Conservation (phyloP, 1,140 invertebrate genomes). For the Chironomus tepperi region DNA sequence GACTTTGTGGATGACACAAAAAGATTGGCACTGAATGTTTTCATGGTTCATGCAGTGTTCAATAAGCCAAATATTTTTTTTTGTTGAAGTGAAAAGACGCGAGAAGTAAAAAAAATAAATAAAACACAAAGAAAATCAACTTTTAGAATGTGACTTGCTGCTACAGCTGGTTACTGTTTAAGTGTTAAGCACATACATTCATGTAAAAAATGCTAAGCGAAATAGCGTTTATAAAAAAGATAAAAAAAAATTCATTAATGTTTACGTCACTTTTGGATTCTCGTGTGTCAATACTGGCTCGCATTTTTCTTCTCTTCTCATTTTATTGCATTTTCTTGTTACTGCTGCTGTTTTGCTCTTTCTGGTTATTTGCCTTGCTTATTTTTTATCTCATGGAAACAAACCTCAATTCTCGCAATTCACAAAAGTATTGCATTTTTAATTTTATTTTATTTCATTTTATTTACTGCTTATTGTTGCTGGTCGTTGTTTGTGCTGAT, state of each 20-base stretch:
- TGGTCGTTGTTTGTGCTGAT: too few species aligned
- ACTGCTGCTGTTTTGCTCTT: background rate
- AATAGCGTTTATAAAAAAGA: background rate
- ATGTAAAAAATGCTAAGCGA: too few species aligned
- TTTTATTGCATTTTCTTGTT: background rate
- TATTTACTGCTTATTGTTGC: background rate
- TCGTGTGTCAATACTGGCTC: background rate
- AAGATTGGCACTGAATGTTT: background rate
- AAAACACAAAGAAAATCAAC: background rate
- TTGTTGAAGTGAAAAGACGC: too few species aligned
- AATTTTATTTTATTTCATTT: background rate
- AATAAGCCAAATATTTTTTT: background rate
- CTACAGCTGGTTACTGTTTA: too few species aligned
- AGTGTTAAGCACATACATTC: too few species aligned
- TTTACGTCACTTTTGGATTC: constrained; percentile 13
- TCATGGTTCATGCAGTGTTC: background rate
- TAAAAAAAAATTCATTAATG: background rate
- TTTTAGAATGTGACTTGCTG: too few species aligned
- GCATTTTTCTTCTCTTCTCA: background rate
- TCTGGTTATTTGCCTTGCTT: too few species aligned
- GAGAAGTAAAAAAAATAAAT: background rate
- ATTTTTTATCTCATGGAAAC: background rate
- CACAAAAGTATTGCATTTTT: constrained; percentile 4
- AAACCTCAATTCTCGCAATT: background rate
- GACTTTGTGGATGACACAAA: background rate